These are phyloP conservation scores for Pogona vitticeps DNA, from an alignment of 2,113 vertebrate species.

Conservation along the genomic window DNA sequence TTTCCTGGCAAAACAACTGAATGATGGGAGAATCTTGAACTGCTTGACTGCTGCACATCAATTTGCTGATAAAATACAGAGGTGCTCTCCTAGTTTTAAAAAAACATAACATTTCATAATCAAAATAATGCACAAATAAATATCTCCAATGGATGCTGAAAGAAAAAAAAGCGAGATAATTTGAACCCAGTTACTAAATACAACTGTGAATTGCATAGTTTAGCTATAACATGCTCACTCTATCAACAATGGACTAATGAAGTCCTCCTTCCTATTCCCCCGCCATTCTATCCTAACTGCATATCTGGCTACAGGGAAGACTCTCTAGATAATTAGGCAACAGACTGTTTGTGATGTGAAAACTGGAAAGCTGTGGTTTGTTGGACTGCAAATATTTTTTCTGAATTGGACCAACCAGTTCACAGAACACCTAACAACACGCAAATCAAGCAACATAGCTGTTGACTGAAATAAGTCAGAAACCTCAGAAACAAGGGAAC, in stretches of 20 bases:
- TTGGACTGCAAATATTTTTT: background rate
- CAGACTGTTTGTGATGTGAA: background rate
- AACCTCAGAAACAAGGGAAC: background rate
- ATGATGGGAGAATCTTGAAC: background rate
- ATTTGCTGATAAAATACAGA: background rate
- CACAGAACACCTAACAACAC: background rate
- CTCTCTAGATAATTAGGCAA: background rate
- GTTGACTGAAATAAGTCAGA: background rate
- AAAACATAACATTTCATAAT: conserved; percentile 1
- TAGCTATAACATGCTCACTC: background rate
- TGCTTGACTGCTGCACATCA: background rate
- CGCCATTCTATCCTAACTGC: background rate
- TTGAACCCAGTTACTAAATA: conserved; percentile 25
- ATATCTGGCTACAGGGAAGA: background rate
- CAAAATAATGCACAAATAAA: background rate
- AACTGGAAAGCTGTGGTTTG: background rate
- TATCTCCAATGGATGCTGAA: background rate
- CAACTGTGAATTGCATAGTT: background rate
- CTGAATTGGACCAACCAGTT: background rate
- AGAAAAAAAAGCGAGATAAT: background rate
- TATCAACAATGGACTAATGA: background rate
- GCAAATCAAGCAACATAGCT: background rate
- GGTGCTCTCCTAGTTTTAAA: background rate
- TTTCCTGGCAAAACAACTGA: background rate
- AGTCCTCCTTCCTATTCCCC: background rate